These are phyloP conservation scores for Cetoscarus ocellatus DNA, from an alignment of 2,797 vertebrate genomes.

Conservation along the genomic window DNA sequence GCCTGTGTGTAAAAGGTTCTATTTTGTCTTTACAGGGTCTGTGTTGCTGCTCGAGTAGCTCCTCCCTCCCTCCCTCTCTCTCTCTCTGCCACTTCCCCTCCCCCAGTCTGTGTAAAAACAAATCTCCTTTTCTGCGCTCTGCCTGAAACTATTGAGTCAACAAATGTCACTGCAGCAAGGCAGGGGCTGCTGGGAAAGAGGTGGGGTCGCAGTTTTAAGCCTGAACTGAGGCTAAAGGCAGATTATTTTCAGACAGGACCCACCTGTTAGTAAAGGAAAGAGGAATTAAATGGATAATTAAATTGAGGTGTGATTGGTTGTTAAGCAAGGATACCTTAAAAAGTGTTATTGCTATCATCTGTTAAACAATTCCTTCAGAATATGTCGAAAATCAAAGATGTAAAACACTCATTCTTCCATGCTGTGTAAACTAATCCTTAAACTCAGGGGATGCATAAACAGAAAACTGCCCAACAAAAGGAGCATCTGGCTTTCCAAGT, in stretches of 20 bases:
- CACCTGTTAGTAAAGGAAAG: slow-evolving; percentile 78
- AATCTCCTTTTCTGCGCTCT: slow-evolving; percentile 85
- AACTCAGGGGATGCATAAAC: neutral
- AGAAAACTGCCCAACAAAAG: too few species aligned
- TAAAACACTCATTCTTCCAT: neutral
- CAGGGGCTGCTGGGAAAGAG: slow-evolving; percentile 73
- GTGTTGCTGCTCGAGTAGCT: slow-evolving; percentile 58
- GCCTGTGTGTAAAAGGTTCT: slow-evolving; percentile 22
- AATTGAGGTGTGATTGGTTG: slow-evolving; percentile 8
- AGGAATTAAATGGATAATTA: slow-evolving; percentile 49
- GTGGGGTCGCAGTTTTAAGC: slow-evolving; percentile 78
- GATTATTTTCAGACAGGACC: slow-evolving; percentile 83
- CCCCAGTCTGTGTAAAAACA: slow-evolving; percentile 83
- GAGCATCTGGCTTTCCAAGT: neutral
- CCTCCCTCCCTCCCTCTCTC: slow-evolving; percentile 70
- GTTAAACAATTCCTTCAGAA: neutral
- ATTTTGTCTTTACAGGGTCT: slow-evolving; percentile 59
- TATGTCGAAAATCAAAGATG: neutral
- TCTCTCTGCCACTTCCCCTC: slow-evolving; percentile 67
- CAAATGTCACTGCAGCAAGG: slow-evolving; percentile 83
- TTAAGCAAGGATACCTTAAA: neutral
- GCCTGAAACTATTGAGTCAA: slow-evolving; percentile 87
- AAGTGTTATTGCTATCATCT: neutral
- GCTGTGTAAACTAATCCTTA: slow-evolving; percentile 1
- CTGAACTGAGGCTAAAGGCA: slow-evolving; percentile 74